Base-by-base conservation (phyloP, 2,797 vertebrate genomes). In the Hydrolagus colliei region DNA sequence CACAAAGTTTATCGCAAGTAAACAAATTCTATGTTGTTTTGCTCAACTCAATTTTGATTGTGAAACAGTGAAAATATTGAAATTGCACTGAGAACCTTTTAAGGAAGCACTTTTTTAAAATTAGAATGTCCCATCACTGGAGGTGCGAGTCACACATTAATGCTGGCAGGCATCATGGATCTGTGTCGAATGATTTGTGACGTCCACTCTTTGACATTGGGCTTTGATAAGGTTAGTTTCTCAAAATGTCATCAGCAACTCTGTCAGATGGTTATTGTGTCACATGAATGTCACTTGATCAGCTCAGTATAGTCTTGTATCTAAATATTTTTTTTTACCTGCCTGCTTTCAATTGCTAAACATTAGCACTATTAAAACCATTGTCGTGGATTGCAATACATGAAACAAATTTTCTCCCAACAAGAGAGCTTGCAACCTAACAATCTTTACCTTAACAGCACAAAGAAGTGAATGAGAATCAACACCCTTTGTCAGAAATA, bases 131-230 rank as follows among this genome's bases (percentile, higher is more conserved):
- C 41, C n/a, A 59, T 77, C 8, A 4, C 52, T 11, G 20, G 52
- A 41, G 75, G 61, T 77, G 59, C n/a, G 52, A 8, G 10, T 52
- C 41, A 77, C 20, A 41, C 41, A 52, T 59, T 20, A 59, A 41
- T 61, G 41, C n/a, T 77, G 75, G 52, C 52, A 11, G 52, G 61
- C 20, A 77, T 77, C 61, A 41, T 61, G 75, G 41, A 52, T 52
- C 52, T 61, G 75, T 59, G n/a, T 77, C 52, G 75, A 61, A 77
- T 77, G 20, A 77, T 77, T 10, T 77, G n/a, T 61, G 20, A 77
- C 41, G 12, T 59, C 41, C 61, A 5, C 52, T 9, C 41, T 77
- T 61, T 77, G 52, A 59, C 9, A 61, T 77, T n/a, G 52, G 20
- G 20, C 52, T 61, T n/a, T 77, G 18, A 77, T 77, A 10, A 52